Conservation (phyloP, 1,140 invertebrate genomes). For the Pseudomyrmex sp. region DNA sequence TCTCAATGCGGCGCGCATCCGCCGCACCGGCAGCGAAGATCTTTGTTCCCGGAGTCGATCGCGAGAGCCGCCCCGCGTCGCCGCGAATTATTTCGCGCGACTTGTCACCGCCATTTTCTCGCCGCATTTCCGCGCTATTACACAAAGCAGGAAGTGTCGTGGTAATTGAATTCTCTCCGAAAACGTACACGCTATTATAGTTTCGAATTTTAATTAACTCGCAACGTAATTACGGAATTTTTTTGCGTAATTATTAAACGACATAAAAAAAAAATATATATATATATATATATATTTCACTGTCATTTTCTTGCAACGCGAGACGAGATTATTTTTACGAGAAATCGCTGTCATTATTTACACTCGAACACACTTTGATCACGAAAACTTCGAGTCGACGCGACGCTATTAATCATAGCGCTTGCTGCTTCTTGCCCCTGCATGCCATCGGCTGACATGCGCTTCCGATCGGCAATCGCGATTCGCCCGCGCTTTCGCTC, state of each 20-base stretch:
- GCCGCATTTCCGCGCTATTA: background rate
- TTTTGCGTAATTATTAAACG: conserved; percentile 14
- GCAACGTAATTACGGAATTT: conserved; percentile 12
- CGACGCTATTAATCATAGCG: conserved; percentile 50
- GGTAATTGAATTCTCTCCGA: conserved; percentile 14
- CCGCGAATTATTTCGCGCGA: conserved; percentile 38
- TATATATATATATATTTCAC: background rate
- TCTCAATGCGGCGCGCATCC: conserved; percentile 30
- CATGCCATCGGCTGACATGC: conserved; percentile 40
- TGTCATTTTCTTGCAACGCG: background rate
- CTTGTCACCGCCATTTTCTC: conserved; percentile 26
- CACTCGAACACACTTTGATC: conserved; percentile 43
- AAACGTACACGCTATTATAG: conserved; percentile 13
- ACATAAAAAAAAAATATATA: background rate
- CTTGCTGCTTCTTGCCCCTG: conserved; percentile 24
- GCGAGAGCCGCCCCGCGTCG: conserved; percentile 2
- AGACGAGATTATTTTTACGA: conserved; percentile 34
- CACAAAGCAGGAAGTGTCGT: background rate
- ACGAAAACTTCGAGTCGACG: conserved; percentile 48
- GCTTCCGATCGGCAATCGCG: conserved; percentile 58
- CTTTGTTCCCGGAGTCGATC: conserved; percentile 36
- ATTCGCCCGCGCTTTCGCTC: conserved; percentile 53
- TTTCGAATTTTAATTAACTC: conserved; percentile 16
- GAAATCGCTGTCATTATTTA: conserved; percentile 55
- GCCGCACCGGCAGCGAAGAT: conserved; percentile 31